Conservation (phyloP, 2,888 invertebrate species). For the Agrenia bidenticulata region DNA sequence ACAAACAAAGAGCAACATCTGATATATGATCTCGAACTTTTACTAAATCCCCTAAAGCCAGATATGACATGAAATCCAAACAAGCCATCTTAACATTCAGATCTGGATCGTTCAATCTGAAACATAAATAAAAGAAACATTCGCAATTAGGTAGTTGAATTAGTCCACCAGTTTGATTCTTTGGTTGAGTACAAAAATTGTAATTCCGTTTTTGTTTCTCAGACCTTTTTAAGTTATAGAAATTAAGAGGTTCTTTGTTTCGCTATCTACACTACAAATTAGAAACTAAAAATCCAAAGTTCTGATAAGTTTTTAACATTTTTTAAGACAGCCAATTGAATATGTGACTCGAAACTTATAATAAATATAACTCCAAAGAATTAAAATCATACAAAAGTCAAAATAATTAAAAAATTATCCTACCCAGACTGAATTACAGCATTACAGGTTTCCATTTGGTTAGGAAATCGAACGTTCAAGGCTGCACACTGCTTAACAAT, state of each 20-base stretch:
- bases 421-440: constrained; percentile 39
- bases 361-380: too few species aligned
- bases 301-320: too few species aligned
- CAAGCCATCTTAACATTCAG: constrained; percentile 40
- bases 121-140: constrained; percentile 15
- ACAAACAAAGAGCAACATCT: constrained; percentile 42
- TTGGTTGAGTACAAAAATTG: too few species aligned
- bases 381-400: background rate
- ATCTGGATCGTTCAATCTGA: constrained; percentile 27
- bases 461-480: constrained; percentile 47
- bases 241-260: too few species aligned
- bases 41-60: constrained; percentile 47
- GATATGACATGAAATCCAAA: constrained; percentile 50
- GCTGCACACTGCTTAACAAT: constrained; percentile 39
- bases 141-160: too few species aligned
- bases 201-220: too few species aligned
- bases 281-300: too few species aligned
- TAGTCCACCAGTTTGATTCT: too few species aligned
- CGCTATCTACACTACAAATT: too few species aligned
- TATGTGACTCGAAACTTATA: too few species aligned
- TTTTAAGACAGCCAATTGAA: too few species aligned
- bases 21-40: constrained; percentile 47
- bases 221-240: too few species aligned
- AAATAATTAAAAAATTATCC: constrained; percentile 10
- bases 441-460: constrained; percentile 52